Percentiles rank a stretch among this genome's conserved stretches.
phyloP scores from a whole-genome alignment of 2,797 vertebrate genomes.

The Urosaurus nigricauda region DNA sequence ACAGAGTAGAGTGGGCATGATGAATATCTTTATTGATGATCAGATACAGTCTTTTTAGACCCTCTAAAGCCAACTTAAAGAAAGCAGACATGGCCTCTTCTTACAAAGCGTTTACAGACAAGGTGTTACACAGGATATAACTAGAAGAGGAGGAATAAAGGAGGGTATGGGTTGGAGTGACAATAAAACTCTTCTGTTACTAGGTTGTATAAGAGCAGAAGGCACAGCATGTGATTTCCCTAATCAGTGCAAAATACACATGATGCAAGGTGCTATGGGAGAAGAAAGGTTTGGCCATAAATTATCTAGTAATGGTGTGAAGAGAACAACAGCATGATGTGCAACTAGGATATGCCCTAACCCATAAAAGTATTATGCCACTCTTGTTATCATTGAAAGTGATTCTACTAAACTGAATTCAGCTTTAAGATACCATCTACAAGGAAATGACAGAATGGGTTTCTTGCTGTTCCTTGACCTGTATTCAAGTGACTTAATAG shows the following conservation, averaged over 20 bases:
- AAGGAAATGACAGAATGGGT: not conserved
- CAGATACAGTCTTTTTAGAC: constrained; percentile 14
- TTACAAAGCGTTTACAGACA: constrained; percentile 3
- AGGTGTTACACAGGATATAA: constrained; percentile 43
- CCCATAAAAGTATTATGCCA: not conserved
- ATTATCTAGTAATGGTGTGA: constrained; percentile 2
- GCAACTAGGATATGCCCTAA: not conserved
- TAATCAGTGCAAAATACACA: constrained; percentile 41
- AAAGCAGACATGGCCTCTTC: constrained; percentile 8
- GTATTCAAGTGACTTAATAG: not conserved
- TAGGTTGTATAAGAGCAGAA: constrained; percentile 45
- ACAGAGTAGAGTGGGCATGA: not conserved
- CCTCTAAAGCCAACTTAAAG: constrained; percentile 20
- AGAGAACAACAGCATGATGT: constrained; percentile 17
- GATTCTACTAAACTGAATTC: not conserved
- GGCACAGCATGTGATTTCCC: constrained; percentile 40
- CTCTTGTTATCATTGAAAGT: not conserved
- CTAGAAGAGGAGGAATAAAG: constrained; percentile 49
- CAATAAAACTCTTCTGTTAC: constrained; percentile 49
- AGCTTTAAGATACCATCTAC: not conserved
- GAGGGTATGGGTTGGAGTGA: constrained; percentile 19
- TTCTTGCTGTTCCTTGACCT: not conserved
- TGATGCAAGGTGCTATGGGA: constrained; percentile 29
- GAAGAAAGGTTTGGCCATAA: constrained; percentile 36
- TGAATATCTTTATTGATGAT: constrained; percentile 7